A percentile compares a stretch with the other conserved stretches of the same genome.
phyloP scores from a whole-genome alignment of 1,140 invertebrate genomes.

The Propsilocerus akamusi region DNA sequence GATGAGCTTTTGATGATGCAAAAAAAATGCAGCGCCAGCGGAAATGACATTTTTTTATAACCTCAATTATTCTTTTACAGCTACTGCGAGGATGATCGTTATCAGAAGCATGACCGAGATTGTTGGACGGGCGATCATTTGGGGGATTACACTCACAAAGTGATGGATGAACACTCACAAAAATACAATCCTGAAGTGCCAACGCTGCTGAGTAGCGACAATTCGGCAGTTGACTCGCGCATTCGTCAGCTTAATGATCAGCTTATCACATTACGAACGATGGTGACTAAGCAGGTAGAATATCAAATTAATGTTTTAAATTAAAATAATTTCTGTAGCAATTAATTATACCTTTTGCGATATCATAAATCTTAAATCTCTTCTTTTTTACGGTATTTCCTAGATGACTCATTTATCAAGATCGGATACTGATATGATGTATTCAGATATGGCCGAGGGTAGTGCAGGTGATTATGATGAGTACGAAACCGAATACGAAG shows the following conservation, averaged over 20 bases:
- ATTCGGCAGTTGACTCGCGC: constrained; percentile 12
- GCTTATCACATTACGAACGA: constrained; percentile 20
- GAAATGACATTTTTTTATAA: too few relatives aligned
- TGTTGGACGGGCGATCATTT: constrained; percentile 24
- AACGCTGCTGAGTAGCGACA: constrained; percentile 9
- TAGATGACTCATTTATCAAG: constrained; percentile 22
- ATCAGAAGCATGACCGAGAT: constrained; percentile 15
- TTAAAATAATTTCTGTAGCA: neutral
- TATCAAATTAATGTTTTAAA: too few relatives aligned
- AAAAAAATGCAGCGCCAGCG: too few relatives aligned
- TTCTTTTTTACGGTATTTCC: constrained; percentile 7
- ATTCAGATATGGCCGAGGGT: constrained; percentile 7
- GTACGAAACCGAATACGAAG: constrained; percentile 15
- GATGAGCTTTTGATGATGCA: too few relatives aligned
- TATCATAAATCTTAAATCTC: constrained; percentile 11
- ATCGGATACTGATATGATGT: constrained; percentile 18
- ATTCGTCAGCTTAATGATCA: constrained; percentile 21
- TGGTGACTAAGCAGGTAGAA: constrained; percentile 18
- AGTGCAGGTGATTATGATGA: constrained; percentile 16
- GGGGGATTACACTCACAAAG: constrained; percentile 19
- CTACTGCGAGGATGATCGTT: constrained; percentile 19
- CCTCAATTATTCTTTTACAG: constrained; percentile 10
- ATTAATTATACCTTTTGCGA: neutral
- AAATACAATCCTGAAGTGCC: constrained; percentile 24
- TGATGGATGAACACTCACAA: constrained; percentile 18